Evolutionary conservation across 2,797 vertebrate genomes (phyloP).

Genomic region (Xerus rutilus): DNA sequence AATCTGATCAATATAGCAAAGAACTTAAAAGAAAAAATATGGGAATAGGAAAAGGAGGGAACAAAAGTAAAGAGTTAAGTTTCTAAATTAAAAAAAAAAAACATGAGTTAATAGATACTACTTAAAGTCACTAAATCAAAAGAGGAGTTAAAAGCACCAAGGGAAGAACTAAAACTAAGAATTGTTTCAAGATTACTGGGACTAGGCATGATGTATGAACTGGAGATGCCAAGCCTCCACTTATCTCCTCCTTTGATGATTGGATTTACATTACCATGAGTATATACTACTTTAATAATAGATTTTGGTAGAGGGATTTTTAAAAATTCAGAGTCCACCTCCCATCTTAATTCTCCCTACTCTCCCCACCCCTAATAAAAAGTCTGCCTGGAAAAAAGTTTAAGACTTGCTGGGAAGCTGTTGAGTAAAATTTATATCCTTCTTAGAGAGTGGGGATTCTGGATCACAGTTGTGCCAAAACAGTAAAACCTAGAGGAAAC

Average conservation of each 20-base stretch:
- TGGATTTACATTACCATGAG: background rate
- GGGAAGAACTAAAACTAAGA: background rate
- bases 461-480: background rate
- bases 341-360: background rate
- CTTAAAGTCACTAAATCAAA: background rate
- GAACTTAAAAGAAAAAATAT: background rate
- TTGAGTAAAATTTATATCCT: slow-evolving; percentile 32
- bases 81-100: background rate
- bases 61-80: background rate
- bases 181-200: background rate
- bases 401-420: background rate
- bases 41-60: background rate
- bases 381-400: background rate
- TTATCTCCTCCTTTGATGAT: background rate
- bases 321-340: background rate
- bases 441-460: background rate
- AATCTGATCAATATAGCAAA: background rate
- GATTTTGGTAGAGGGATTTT: background rate
- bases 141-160: background rate
- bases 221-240: background rate
- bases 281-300: background rate
- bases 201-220: background rate
- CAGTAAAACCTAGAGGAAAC: slow-evolving; percentile 42
- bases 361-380: background rate
- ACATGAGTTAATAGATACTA: background rate